Conservation (phyloP, 2,888 invertebrate genomes). For the Drosophila formosana region DNA sequence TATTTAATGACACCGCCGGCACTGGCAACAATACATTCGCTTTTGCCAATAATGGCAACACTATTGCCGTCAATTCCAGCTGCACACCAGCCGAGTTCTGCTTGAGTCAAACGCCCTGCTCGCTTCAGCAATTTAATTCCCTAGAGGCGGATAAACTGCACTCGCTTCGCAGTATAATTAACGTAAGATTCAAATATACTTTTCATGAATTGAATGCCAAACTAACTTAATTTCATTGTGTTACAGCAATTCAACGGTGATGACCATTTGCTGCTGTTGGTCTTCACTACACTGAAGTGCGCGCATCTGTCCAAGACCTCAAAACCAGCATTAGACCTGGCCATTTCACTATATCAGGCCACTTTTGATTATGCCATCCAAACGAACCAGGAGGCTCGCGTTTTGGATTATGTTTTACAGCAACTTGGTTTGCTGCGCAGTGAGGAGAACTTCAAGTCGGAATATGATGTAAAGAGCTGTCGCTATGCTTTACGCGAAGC, state of each 20-base stretch:
- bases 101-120: slow-evolving; percentile 78
- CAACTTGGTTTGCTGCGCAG: slow-evolving; percentile 83
- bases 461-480: slow-evolving; percentile 82
- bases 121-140: slow-evolving; percentile 80
- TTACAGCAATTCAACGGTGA: slow-evolving; percentile 82
- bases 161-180: slow-evolving; percentile 78
- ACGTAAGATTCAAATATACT: slow-evolving; percentile 63
- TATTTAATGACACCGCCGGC: slow-evolving; percentile 65
- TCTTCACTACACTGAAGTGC: slow-evolving; percentile 84
- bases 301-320: slow-evolving; percentile 82
- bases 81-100: slow-evolving; percentile 80
- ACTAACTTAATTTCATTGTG: neutral
- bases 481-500: slow-evolving; percentile 82
- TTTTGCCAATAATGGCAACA: slow-evolving; percentile 27
- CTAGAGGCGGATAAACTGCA: slow-evolving; percentile 78
- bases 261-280: slow-evolving; percentile 80
- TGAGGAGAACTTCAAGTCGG: slow-evolving; percentile 82
- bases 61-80: neutral
- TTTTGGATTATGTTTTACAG: slow-evolving; percentile 83
- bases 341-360: slow-evolving; percentile 79
- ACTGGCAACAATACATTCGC: slow-evolving; percentile 59
- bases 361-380: slow-evolving; percentile 83
- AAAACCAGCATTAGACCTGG: slow-evolving; percentile 79
- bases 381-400: slow-evolving; percentile 82
- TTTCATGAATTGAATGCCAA: neutral